Base-by-base conservation (phyloP, 1,140 invertebrate species). In the Drosophila littoralis region DNA sequence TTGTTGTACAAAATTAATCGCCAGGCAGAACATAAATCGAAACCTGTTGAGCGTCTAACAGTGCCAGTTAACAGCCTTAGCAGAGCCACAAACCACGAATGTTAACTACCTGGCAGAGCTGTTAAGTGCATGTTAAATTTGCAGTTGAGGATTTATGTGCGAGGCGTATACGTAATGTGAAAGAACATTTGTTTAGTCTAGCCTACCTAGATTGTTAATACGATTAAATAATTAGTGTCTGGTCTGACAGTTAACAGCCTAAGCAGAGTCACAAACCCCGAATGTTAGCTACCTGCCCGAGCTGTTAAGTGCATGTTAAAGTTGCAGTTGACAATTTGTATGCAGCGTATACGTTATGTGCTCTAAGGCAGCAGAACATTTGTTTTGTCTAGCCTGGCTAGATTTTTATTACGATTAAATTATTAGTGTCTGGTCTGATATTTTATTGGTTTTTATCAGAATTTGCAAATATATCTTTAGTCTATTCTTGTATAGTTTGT, bases 181-280 rank as follows among this genome's bases (percentile, higher is more conserved):
- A 22, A 22, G 22, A 22, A 3, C 33, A 36, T 9, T 33, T 13
- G 33, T 35, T 33, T 6, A n/a, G 9, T 6, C 12, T 15, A 4
- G 36, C 4, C 36, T 38, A n/a, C 10, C 10, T 22, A 28, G 17
- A 32, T 50, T 50, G n/a, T 32, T 13, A n/a, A 33, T 22, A 22
- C 13, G 10, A 38, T 38, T 22, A 17, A 17, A 55, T 55, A 6
- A 50, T 50, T 28, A 7, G 6, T 33, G 28, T 36, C 51, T 17
- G 17, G n/a, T n/a, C 15, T 55, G 10, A 10, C 22, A 22, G 22
- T 22, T 22, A 22, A 22, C 22, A 22, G 22, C 22, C 2, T 22
- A 3, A 85, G 78, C 33, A 6, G 10, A 48, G 81, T 73, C 71
- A 75, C 52, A 6, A 85, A 86, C 82, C 75, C 13, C 10, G 10